phyloP scores from a whole-genome alignment of 2,888 invertebrate genomes.

The Pimpla rufipes region DNA sequence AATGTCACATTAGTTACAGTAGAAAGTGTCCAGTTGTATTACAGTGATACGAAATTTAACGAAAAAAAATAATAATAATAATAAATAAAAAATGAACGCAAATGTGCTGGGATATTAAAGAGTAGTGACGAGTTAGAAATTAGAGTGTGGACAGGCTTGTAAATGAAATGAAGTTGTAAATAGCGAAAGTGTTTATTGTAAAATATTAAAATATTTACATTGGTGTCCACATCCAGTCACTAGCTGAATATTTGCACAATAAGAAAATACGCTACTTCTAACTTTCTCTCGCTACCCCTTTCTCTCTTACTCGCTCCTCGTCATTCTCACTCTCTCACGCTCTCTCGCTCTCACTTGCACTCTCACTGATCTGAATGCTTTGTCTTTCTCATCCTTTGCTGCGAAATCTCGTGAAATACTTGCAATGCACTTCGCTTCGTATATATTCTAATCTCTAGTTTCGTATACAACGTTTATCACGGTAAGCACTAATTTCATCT shows the following conservation, averaged over 20 bases:
- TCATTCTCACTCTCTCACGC: slow-evolving; percentile 65
- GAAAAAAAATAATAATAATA: slow-evolving; percentile 26
- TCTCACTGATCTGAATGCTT: slow-evolving; percentile 56
- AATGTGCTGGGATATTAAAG: slow-evolving; percentile 58
- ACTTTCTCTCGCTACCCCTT: slow-evolving; percentile 47
- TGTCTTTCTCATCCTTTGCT: slow-evolving; percentile 13
- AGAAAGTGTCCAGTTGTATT: slow-evolving; percentile 25
- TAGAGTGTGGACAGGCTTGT: slow-evolving; percentile 77
- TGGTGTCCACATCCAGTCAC: slow-evolving; percentile 83
- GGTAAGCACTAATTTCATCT: slow-evolving; percentile 37
- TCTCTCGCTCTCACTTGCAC: slow-evolving; percentile 56
- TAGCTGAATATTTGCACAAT: slow-evolving; percentile 84
- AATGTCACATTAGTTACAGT: slow-evolving; percentile 33
- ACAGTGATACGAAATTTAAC: slow-evolving; percentile 1
- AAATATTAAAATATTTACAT: slow-evolving; percentile 84
- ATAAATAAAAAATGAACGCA: slow-evolving; percentile 40
- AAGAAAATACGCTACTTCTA: slow-evolving; percentile 77
- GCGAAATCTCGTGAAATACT: slow-evolving; percentile 31
- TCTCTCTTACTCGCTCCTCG: slow-evolving; percentile 38
- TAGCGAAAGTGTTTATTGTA: slow-evolving; percentile 85
- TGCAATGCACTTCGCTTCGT: slow-evolving; percentile 20
- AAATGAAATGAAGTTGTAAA: slow-evolving; percentile 85
- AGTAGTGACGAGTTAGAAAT: slow-evolving; percentile 59
- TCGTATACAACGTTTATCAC: slow-evolving; percentile 24
- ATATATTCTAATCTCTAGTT: slow-evolving; percentile 27